Evolutionary conservation across 2,888 invertebrate genomes (phyloP), one percentile per base, ranked within the genome.

Genomic region (Dexiosoma caninum): DNA sequence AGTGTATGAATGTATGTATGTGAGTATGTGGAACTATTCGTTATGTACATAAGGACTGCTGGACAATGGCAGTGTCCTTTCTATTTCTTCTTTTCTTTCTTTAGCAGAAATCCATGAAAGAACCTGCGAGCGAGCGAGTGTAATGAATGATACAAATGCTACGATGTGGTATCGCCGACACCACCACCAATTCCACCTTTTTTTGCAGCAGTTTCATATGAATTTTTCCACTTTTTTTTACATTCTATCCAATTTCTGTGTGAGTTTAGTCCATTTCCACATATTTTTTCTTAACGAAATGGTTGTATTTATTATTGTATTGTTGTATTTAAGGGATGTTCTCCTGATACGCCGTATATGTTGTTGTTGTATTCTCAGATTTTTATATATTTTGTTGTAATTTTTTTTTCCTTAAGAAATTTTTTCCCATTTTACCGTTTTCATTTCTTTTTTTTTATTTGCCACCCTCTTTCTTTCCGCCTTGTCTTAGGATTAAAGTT

Each of bases 301-400:
- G 49, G 62, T 66, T 27, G 51, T 74, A 74, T 79, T 69, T 79
- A 75, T 72, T 60, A 71, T 69, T 69, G 69, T 70, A 67, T 76
- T 75, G 62, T 66, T 66, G 53, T 74, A 67, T 74, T 74, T 74
- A 78, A 78, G 78, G 78, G 78, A 78, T 78, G 78, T 78, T 74
- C 74, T 74, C 53, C 78, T 78, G 69, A 74, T 62, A 64, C 51
- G 55, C n/a, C n/a, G n/a, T n/a, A n/a, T n/a, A n/a, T n/a, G 60
- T 78, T 67, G 60, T 70, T 77, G 64, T 70, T 71, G 46, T 71
- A 57, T 51, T 57, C 74, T 74, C 69, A 46, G 64, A 78, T 78
- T 78, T 78, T 71, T 78, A 78, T 71, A 74, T 67, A 78, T 66
- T 60, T 78, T 78, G 67, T 74, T 53, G 55, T 62, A 46, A 32